Base-by-base conservation (phyloP, 2,797 vertebrate genomes). In the Philypnodon macrostomus region DNA sequence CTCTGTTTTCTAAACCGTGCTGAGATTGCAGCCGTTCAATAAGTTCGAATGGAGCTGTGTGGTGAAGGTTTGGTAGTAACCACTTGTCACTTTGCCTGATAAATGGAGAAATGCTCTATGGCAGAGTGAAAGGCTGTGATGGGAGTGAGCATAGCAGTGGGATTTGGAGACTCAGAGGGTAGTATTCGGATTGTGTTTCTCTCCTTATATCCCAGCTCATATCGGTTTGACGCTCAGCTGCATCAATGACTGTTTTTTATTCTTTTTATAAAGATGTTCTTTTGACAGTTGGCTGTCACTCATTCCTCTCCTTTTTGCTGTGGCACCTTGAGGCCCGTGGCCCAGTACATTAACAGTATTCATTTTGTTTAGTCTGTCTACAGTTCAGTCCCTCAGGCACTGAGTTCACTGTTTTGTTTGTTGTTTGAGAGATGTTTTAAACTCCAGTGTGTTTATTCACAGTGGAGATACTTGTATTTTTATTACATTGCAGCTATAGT, bases 351-450 rank as follows among this genome's bases (percentile, higher is more conserved):
- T 68, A 68, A 52, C 51, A 48, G 41, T 52, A 76, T 71, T 65
- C 49, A 69, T 68, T 63, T 67, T 57, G 56, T 68, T 73, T 32
- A 47, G 37, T 58, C 41, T 68, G 53, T 49, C 42, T 54, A 30
- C 58, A 64, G 50, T 68, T 48, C 41, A 34, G 51, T 72, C 78
- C 71, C 75, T n/a, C 0, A 40, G 61, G 60, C 51, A 24, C 21
- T 39, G 32, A 59, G 56, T 65, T 53, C 57, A 58, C 58, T 70
- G 26, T 68, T 79, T 81, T 73, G 75, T 67, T 81, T 72, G 19
- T 63, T 54, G 76, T 73, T 62, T 58, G 47, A 58, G 48, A 63
- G 31, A 57, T 58, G 47, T 73, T 63, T 57, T 34, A 63, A 77
- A 78, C 47, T 49, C 42, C 11, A 19, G 36, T 57, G 1, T 11